phyloP scores from a whole-genome alignment of 2,888 invertebrate species.

The Cremastinae sp. region DNA sequence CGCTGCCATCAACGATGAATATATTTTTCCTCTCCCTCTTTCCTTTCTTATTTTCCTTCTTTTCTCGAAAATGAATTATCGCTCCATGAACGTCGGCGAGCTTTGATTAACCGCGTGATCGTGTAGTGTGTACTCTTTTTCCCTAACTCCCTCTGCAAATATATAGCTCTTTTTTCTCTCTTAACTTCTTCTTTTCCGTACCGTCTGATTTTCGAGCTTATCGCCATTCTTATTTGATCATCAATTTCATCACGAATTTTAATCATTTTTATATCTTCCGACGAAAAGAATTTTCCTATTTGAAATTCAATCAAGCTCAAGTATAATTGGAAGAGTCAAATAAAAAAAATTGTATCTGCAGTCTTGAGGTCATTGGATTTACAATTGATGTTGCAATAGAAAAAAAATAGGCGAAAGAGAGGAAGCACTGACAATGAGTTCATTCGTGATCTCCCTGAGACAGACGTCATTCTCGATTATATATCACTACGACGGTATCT shows the following conservation, averaged over 20 bases:
- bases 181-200: not conserved
- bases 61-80: slow-evolving; percentile 64
- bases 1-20: slow-evolving; percentile 8
- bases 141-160: slow-evolving; percentile 2
- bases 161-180: slow-evolving; percentile 2
- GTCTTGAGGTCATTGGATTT: too few species aligned
- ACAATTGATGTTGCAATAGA: too few species aligned
- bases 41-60: not conserved
- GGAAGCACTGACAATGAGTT: slow-evolving; percentile 8
- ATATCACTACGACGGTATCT: slow-evolving; percentile 55
- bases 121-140: slow-evolving; percentile 41
- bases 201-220: slow-evolving; percentile 36
- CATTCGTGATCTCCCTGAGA: slow-evolving; percentile 3
- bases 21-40: slow-evolving; percentile 35
- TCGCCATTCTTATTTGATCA: slow-evolving; percentile 9
- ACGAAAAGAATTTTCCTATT: too few species aligned
- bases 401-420: too few species aligned
- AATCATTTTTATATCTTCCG: too few species aligned
- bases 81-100: slow-evolving; percentile 64
- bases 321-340: too few species aligned
- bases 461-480: slow-evolving; percentile 57
- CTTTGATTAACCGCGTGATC: slow-evolving; percentile 67
- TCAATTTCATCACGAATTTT: slow-evolving; percentile 1
- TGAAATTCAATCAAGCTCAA: too few species aligned
- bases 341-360: too few species aligned